Percentiles rank a stretch among this genome's conserved stretches.
Evolutionary conservation across 2,797 vertebrate genomes (phyloP).

Genomic region (Gymnoscopelus braueri): DNA sequence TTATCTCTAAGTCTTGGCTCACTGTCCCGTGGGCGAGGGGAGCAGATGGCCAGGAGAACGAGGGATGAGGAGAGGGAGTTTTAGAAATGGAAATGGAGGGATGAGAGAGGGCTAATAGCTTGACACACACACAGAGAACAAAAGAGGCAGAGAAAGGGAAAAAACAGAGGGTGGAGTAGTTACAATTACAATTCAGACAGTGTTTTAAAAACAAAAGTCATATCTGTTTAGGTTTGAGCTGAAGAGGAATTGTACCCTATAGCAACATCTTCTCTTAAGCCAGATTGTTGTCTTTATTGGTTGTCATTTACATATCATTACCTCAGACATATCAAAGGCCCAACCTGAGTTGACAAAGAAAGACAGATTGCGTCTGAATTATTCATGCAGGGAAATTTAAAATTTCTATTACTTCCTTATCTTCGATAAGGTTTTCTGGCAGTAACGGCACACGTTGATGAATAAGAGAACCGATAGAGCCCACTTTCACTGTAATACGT

Average conservation of each 20-base stretch:
- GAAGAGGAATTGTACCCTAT: slow-evolving; percentile 23
- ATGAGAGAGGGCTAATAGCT: slow-evolving; percentile 74
- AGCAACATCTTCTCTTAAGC: slow-evolving; percentile 11
- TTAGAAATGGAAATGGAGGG: slow-evolving; percentile 80
- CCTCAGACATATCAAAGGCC: slow-evolving; percentile 65
- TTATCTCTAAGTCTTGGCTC: slow-evolving; percentile 70
- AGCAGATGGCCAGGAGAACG: slow-evolving; percentile 83
- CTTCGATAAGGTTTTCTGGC: slow-evolving; percentile 52
- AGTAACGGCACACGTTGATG: slow-evolving; percentile 28
- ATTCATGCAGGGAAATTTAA: slow-evolving; percentile 70
- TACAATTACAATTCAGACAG: slow-evolving; percentile 35
- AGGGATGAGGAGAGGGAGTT: slow-evolving; percentile 79
- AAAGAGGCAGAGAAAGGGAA: slow-evolving; percentile 62
- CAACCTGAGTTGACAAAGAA: slow-evolving; percentile 70
- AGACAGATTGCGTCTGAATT: slow-evolving; percentile 70
- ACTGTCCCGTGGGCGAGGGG: slow-evolving; percentile 82
- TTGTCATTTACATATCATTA: slow-evolving; percentile 70
- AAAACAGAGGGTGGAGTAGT: slow-evolving; percentile 53
- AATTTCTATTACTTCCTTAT: slow-evolving; percentile 54
- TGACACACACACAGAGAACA: slow-evolving; percentile 69
- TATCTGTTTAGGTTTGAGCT: slow-evolving; percentile 26
- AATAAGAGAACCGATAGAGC: slow-evolving; percentile 24
- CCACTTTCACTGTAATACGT: slow-evolving; percentile 26
- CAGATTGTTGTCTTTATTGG: slow-evolving; percentile 5
- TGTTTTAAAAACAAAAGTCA: slow-evolving; percentile 27